Percentiles rank a stretch among this genome's conserved stretches.
These are phyloP conservation scores for Aphis gossypii DNA, from an alignment of 1,140 invertebrate species.

Conservation along the genomic window DNA sequence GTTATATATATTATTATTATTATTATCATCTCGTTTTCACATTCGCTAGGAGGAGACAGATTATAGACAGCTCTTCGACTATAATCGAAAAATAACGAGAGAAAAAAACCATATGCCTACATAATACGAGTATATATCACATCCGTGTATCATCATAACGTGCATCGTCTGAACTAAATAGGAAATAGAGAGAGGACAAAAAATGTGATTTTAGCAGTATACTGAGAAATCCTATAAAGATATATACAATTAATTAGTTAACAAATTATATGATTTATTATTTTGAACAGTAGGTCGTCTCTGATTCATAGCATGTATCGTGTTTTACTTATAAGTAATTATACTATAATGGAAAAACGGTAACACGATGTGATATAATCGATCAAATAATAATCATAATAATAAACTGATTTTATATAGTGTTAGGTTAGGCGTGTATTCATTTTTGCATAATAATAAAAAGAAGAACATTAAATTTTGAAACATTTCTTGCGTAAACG, in stretches of 20 bases:
- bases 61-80: neutral
- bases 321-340: neutral
- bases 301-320: too few relatives aligned
- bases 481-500: too few relatives aligned
- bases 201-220: neutral
- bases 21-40: neutral
- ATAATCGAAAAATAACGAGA: neutral
- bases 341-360: neutral
- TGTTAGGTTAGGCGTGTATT: too few relatives aligned
- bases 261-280: neutral
- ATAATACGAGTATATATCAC: neutral
- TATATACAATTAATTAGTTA: neutral
- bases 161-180: neutral
- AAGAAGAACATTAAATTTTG: too few relatives aligned
- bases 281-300: neutral
- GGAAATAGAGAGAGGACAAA: too few relatives aligned
- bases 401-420: too few relatives aligned
- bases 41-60: neutral
- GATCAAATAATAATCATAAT: too few relatives aligned
- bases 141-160: neutral
- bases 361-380: neutral
- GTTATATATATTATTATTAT: neutral
- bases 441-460: too few relatives aligned
- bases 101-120: neutral
- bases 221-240: neutral